These are phyloP conservation scores for Thelaira solivaga DNA, from an alignment of 2,888 invertebrate species.

Conservation along the genomic window DNA sequence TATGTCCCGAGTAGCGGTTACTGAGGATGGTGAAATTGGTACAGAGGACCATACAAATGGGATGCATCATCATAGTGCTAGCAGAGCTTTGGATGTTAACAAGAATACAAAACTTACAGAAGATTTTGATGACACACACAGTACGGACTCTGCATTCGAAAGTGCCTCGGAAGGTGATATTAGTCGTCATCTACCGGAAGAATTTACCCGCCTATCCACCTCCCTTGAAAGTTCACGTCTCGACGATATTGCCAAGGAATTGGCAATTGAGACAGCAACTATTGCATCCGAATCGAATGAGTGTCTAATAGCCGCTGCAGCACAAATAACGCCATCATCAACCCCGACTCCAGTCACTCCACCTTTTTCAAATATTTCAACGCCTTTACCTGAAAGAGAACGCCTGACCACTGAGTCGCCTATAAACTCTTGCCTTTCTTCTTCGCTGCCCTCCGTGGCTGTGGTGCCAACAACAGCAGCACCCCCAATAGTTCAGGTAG, in stretches of 20 bases:
- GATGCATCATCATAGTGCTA: slow-evolving; percentile 55
- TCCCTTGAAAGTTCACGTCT: slow-evolving; percentile 72
- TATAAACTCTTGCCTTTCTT: slow-evolving; percentile 62
- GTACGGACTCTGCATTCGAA: slow-evolving; percentile 76
- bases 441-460: slow-evolving; percentile 60
- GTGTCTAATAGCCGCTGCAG: slow-evolving; percentile 66
- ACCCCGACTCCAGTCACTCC: slow-evolving; percentile 64
- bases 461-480: slow-evolving; percentile 9
- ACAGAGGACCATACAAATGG: slow-evolving; percentile 27
- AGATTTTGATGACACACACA: slow-evolving; percentile 75
- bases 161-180: slow-evolving; percentile 76
- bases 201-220: slow-evolving; percentile 71
- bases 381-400: slow-evolving; percentile 54
- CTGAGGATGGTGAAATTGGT: slow-evolving; percentile 39
- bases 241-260: slow-evolving; percentile 70
- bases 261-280: slow-evolving; percentile 73
- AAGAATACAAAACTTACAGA: slow-evolving; percentile 71
- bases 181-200: slow-evolving; percentile 74
- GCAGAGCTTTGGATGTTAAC: slow-evolving; percentile 72
- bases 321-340: slow-evolving; percentile 65
- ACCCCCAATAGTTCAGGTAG: slow-evolving; percentile 20
- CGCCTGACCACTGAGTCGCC: slow-evolving; percentile 51
- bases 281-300: slow-evolving; percentile 75
- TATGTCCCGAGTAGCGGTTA: slow-evolving; percentile 11
- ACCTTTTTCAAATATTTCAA: slow-evolving; percentile 47